A percentile compares a stretch with the other conserved stretches of the same genome.
Conservation (phyloP, 1,140 invertebrate species). For the Batillaria attramentaria region DNA sequence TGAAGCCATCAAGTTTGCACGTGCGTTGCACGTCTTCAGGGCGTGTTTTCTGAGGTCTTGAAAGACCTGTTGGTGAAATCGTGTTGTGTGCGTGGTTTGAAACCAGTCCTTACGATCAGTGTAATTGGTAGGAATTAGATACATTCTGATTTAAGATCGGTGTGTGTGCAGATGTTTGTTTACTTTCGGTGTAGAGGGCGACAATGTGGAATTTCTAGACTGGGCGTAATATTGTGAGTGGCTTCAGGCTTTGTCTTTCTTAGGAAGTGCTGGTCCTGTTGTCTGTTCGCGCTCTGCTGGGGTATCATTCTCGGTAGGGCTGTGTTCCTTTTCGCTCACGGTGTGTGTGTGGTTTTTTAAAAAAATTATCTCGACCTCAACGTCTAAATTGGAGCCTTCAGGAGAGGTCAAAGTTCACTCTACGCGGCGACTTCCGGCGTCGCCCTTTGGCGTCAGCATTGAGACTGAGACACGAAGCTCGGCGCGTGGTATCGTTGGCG, state of each 20-base stretch:
- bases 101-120: no score
- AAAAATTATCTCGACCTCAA: neutral
- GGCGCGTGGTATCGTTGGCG: neutral
- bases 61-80: no score
- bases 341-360: neutral
- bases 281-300: neutral
- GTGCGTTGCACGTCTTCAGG: no score
- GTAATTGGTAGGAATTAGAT: no score
- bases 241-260: neutral
- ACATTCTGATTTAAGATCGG: no score
- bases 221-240: neutral
- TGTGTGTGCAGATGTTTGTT: no score
- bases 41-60: no score
- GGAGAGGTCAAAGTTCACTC: slow-evolving; percentile 44
- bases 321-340: neutral
- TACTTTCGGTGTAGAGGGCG: no score
- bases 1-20: no score
- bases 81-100: no score
- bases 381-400: neutral
- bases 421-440: slow-evolving; percentile 29
- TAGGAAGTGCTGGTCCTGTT: neutral
- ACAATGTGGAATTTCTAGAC: neutral
- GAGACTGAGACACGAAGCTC: slow-evolving; percentile 39
- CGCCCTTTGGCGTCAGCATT: slow-evolving; percentile 35
- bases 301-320: neutral